phyloP scores from a whole-genome alignment of 1,140 invertebrate species.

The Ditylenchus dipsaci region DNA sequence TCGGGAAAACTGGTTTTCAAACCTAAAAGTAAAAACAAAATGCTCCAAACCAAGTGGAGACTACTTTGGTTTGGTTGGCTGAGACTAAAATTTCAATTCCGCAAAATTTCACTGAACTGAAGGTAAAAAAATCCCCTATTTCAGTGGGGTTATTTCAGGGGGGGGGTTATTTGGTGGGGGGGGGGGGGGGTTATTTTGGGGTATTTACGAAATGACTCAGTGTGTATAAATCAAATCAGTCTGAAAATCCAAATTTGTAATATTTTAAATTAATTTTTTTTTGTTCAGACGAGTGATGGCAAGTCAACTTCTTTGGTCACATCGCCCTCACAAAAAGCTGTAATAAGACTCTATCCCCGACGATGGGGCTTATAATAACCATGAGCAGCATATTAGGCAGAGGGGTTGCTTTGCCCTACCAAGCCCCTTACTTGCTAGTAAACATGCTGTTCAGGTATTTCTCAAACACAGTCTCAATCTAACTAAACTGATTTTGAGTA shows the following conservation, averaged over 20 bases:
- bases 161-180: too few relatives aligned
- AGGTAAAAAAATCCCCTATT: too few relatives aligned
- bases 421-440: conserved; percentile 76
- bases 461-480: neutral
- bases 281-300: conserved; percentile 68
- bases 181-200: too few relatives aligned
- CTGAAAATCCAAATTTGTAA: too few relatives aligned
- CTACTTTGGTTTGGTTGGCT: too few relatives aligned
- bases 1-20: too few relatives aligned
- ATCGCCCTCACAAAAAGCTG: conserved; percentile 80
- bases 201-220: conserved; percentile 69
- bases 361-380: conserved; percentile 77
- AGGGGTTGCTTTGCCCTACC: conserved; percentile 71
- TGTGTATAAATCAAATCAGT: conserved; percentile 81
- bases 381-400: conserved; percentile 86
- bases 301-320: conserved; percentile 87
- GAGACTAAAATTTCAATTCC: too few relatives aligned
- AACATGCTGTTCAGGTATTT: conserved; percentile 72
- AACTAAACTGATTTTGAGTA: neutral
- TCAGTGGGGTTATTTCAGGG: too few relatives aligned
- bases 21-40: too few relatives aligned
- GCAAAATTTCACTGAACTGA: too few relatives aligned
- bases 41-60: too few relatives aligned
- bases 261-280: conserved; percentile 58
- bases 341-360: conserved; percentile 72